Percentiles rank a stretch among this genome's conserved stretches.
These are phyloP conservation scores for Cyphomyrus plagiostoma DNA, from an alignment of 2,113 vertebrate genomes.

Conservation along the genomic window DNA sequence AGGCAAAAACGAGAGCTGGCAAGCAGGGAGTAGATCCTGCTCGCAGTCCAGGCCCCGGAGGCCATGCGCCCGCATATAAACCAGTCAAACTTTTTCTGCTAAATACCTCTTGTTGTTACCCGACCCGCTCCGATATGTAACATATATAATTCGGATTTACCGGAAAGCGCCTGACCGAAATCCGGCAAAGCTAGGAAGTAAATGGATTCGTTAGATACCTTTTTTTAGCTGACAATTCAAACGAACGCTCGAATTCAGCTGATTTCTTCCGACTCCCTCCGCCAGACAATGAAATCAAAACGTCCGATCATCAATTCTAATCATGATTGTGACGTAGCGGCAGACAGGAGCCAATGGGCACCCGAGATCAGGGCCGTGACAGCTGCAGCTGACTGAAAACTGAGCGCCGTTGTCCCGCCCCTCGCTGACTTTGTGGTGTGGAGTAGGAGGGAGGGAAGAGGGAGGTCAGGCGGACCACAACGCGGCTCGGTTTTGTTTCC, in stretches of 20 bases:
- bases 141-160: conserved; percentile 26
- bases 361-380: conserved; percentile 68
- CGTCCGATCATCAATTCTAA: conserved; percentile 98
- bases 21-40: conserved; percentile 24
- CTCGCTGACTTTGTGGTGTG: conserved; percentile 56
- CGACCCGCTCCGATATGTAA: conserved; percentile 22
- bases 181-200: conserved; percentile 7
- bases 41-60: conserved; percentile 48
- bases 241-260: conserved; percentile 69
- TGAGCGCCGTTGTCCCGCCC: conserved; percentile 57
- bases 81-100: conserved; percentile 59
- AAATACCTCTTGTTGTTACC: conserved; percentile 49
- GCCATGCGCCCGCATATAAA: conserved; percentile 45
- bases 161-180: not conserved
- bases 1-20: conserved; percentile 15
- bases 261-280: conserved; percentile 79
- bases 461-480: conserved; percentile 41
- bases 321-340: conserved; percentile 92
- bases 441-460: conserved; percentile 33
- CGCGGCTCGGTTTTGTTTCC: not conserved
- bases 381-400: conserved; percentile 48
- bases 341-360: conserved; percentile 82
- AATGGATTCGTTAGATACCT: conserved; percentile 49
- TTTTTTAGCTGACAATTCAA: conserved; percentile 60
- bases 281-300: conserved; percentile 98